Evolutionary conservation across 2,113 vertebrate genomes (phyloP), one percentile per base, ranked within the genome.

Genomic region (Hepsetus odoe): DNA sequence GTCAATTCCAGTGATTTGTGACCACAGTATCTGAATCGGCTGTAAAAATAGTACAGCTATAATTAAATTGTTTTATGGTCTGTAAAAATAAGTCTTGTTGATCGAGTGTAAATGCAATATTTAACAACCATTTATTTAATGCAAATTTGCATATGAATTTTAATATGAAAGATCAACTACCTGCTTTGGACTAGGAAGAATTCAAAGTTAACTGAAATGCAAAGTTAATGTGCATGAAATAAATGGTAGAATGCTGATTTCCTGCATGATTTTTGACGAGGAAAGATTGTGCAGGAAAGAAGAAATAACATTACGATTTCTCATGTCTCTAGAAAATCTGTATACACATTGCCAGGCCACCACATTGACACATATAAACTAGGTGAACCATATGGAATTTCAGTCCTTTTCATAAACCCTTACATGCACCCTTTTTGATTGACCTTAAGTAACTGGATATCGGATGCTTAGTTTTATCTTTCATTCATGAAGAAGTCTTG

Each of bases 21-120:
- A 66, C 67, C 26, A 64, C 14, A 38, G 4, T 28, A 10, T 72
- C 49, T 32, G 33, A 79, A 79, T 42, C 58, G 55, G 30, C 59
- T 62, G 59, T 32, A 61, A 61, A 61, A 62, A 62, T 62, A 62
- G 30, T 33, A 62, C 13, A 62, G 28, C 30, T 62, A 62, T 62
- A 33, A 33, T 61, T 33, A 33, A 62, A 62, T 18, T 33, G 30
- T 30, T 4, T 32, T 16, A 62, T 62, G 33, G 20, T 1, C 22
- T 40, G 38, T 22, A 71, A 24, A 42, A 53, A 55, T 6, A 14
- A 7, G 32, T 9, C 40, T 51, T n/a, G 32, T 78, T 42, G 53
- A 46, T 16, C 2, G 1, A 62, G 30, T 10, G 16, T 5, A 33
- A 20, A 62, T 20, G 59, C 59, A 62, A 62, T 33, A 33, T 33